A percentile compares a stretch with the other conserved stretches of the same genome.
Evolutionary conservation across 2,888 invertebrate genomes (phyloP).

Genomic region (Heliconius aoede): DNA sequence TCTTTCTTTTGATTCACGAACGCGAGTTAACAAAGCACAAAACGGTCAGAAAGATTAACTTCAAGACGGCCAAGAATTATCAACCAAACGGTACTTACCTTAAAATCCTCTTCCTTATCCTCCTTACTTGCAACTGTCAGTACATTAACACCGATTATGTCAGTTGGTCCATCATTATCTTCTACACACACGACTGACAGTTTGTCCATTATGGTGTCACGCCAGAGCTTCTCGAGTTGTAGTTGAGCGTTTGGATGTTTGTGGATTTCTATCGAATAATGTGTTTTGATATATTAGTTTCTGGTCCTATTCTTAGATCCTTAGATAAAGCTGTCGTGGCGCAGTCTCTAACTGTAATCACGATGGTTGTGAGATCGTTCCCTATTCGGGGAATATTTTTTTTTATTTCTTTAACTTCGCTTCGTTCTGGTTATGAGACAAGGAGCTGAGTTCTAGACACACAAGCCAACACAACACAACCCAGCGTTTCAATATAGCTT

Average conservation of each 20-base stretch:
- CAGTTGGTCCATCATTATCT: constrained; percentile 58
- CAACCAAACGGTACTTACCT: constrained; percentile 55
- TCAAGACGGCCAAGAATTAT: background rate
- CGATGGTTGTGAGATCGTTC: no score
- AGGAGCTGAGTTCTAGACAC: no score
- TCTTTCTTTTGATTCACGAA: no score
- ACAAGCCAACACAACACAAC: no score
- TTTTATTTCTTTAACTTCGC: no score
- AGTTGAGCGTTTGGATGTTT: constrained; percentile 67
- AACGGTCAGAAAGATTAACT: background rate
- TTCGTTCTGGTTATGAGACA: no score
- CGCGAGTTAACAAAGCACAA: no score
- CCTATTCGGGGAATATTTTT: no score
- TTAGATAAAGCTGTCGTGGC: no score
- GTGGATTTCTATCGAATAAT: constrained; percentile 59
- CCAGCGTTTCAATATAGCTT: no score
- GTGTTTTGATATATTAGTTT: background rate
- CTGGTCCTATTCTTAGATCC: no score
- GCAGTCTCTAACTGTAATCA: no score
- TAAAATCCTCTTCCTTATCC: constrained; percentile 70
- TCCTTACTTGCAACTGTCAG: constrained; percentile 65
- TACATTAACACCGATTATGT: constrained; percentile 72
- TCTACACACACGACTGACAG: constrained; percentile 72
- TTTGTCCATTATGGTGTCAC: constrained; percentile 62
- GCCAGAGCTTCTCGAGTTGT: constrained; percentile 71